These are phyloP conservation scores for Haliclona indistincta DNA, from an alignment of 37 sponge, comb jelly and placozoan genomes.

Conservation along the genomic window DNA sequence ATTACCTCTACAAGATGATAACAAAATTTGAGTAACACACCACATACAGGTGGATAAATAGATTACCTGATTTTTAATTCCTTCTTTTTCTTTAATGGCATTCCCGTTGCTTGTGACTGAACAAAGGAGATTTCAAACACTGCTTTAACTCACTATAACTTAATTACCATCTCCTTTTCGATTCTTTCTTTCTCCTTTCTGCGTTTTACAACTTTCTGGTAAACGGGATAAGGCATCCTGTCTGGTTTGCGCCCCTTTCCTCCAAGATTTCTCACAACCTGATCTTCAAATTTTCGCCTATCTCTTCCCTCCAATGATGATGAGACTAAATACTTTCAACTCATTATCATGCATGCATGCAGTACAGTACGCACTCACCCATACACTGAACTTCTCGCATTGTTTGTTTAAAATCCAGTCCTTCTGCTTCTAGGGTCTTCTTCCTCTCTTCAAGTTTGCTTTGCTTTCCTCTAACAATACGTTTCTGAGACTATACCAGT, in stretches of 20 bases:
- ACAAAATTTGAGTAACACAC: not conserved
- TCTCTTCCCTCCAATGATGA: constrained; percentile 23
- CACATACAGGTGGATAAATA: too few relatives aligned
- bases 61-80: too few relatives aligned
- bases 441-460: not conserved
- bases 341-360: not conserved
- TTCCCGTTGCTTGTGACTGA: not conserved
- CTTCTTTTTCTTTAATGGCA: not conserved
- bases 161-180: constrained; percentile 20
- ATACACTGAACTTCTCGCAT: constrained; percentile 44
- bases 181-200: constrained; percentile 36
- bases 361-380: constrained; percentile 15
- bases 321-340: constrained; percentile 6
- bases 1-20: constrained; percentile 8
- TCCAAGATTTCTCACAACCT: constrained; percentile 38
- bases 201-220: constrained; percentile 34
- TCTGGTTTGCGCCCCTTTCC: constrained; percentile 25
- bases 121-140: not conserved
- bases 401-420: constrained; percentile 26
- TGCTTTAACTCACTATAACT: not conserved
- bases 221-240: constrained; percentile 49
- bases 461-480: not conserved
- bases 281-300: constrained; percentile 23
- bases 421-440: not conserved
- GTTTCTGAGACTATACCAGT: not conserved